Evolutionary conservation across 2,888 invertebrate species (phyloP).

Genomic region (Chrysina gloriosa): DNA sequence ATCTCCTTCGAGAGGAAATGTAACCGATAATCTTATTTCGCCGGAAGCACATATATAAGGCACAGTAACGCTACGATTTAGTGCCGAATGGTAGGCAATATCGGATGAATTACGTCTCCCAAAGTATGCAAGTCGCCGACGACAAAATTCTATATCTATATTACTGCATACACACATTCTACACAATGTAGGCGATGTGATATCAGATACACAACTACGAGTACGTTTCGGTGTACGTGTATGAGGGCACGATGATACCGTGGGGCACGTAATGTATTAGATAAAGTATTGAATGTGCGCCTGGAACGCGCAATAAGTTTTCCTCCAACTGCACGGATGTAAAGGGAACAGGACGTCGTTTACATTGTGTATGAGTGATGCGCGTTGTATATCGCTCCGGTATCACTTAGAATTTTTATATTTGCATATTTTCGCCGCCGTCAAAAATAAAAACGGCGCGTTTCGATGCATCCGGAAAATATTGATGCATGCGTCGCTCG

Average conservation of each 20-base stretch:
- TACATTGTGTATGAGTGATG: constrained; percentile 15
- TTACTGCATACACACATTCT: no score
- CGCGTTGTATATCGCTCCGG: background rate
- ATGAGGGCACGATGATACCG: background rate
- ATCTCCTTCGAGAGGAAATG: no score
- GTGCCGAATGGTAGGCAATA: no score
- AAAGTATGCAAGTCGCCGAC: no score
- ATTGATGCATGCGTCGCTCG: no score
- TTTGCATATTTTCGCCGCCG: constrained; percentile 6
- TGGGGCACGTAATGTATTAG: constrained; percentile 16
- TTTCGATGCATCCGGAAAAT: background rate
- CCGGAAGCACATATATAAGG: no score
- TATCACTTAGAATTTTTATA: constrained; percentile 18
- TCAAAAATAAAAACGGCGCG: background rate
- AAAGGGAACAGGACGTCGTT: background rate
- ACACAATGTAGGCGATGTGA: background rate
- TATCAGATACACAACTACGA: background rate
- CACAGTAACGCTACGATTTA: no score
- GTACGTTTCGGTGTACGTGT: background rate
- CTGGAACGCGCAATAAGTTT: constrained; percentile 25
- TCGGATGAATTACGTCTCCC: no score
- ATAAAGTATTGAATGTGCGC: constrained; percentile 31
- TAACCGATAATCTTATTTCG: no score
- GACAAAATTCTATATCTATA: no score
- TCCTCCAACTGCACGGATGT: background rate